These are phyloP conservation scores for Apogon talboti DNA, from an alignment of 2,797 vertebrate genomes.

Conservation along the genomic window DNA sequence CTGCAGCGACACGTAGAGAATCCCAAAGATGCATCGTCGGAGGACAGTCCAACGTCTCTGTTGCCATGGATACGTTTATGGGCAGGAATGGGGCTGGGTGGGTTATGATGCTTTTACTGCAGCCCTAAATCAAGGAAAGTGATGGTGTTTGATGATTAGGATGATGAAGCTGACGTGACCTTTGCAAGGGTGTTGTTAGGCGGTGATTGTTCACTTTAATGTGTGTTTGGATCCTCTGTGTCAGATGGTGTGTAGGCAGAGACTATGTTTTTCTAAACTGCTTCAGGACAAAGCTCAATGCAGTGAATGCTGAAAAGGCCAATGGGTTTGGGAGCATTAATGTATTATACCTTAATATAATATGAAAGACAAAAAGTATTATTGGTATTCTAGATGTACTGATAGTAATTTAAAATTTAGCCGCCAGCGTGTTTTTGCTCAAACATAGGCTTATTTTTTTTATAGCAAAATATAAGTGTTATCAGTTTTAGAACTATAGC, in stretches of 20 bases:
- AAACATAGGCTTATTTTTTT: slow-evolving; percentile 11
- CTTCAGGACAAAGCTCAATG: slow-evolving; percentile 4
- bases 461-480: background rate
- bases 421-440: background rate
- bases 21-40: slow-evolving; percentile 72
- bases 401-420: background rate
- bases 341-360: slow-evolving; percentile 1
- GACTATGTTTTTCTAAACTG: slow-evolving; percentile 33
- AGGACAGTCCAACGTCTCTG: slow-evolving; percentile 56
- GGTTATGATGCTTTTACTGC: slow-evolving; percentile 70
- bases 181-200: slow-evolving; percentile 71
- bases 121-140: slow-evolving; percentile 70
- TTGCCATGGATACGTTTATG: slow-evolving; percentile 74
- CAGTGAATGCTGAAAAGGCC: slow-evolving; percentile 4
- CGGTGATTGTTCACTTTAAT: slow-evolving; percentile 76
- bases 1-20: slow-evolving; percentile 70
- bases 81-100: slow-evolving; percentile 56
- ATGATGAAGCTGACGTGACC: slow-evolving; percentile 77
- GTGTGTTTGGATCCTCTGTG: slow-evolving; percentile 53
- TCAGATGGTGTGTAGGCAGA: slow-evolving; percentile 34
- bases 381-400: background rate
- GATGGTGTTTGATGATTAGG: slow-evolving; percentile 70
- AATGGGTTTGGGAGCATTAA: background rate
- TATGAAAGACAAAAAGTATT: background rate
- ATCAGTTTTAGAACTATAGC: slow-evolving; percentile 4